A percentile compares a stretch with the other conserved stretches of the same genome.
Evolutionary conservation across 2,113 vertebrate species (phyloP).

Genomic region (Platycercus adscitus): DNA sequence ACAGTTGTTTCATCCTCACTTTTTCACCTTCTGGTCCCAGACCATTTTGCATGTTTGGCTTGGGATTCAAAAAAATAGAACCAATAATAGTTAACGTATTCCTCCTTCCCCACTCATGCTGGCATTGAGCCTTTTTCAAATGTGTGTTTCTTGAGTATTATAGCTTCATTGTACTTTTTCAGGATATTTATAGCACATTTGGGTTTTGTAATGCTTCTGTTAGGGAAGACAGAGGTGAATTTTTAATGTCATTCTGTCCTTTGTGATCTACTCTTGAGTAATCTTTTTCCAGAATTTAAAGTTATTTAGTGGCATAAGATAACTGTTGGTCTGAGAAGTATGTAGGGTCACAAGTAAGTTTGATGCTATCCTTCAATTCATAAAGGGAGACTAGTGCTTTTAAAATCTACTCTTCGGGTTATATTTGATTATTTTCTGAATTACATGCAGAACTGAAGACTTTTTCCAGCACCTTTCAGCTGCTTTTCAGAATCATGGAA

Average conservation of each 20-base stretch:
- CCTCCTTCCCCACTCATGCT: background rate
- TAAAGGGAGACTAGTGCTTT: background rate
- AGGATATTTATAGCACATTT: background rate
- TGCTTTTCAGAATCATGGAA: background rate
- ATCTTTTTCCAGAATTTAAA: background rate
- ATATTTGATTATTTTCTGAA: background rate
- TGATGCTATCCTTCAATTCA: background rate
- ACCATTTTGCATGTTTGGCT: background rate
- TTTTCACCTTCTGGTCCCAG: background rate
- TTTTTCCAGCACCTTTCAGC: background rate
- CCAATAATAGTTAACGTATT: background rate
- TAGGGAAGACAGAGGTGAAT: background rate
- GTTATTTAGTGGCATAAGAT: background rate
- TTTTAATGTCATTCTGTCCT: background rate
- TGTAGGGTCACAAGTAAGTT: background rate
- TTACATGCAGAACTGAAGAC: background rate
- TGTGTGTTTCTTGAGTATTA: background rate
- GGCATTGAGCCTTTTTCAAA: background rate
- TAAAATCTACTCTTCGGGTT: background rate
- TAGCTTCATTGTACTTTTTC: background rate
- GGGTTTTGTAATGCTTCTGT: background rate
- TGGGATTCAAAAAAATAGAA: background rate
- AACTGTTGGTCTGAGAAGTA: background rate
- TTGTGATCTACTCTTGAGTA: background rate
- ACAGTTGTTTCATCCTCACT: background rate